Base-by-base conservation (phyloP, 2,113 vertebrate genomes). In the Elephantulus edwardii region DNA sequence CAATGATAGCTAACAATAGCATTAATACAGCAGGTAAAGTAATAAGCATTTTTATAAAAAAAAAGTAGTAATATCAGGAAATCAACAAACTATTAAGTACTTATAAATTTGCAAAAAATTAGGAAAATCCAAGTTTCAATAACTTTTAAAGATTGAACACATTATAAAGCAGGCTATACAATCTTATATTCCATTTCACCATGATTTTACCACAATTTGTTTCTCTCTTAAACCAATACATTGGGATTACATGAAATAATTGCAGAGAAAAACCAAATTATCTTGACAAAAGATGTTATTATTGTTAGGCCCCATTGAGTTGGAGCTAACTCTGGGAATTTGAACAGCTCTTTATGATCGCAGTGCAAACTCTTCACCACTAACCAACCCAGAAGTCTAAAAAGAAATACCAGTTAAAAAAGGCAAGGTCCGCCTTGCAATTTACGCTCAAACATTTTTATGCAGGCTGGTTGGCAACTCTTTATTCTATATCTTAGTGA, bases 161-260 rank as follows among this genome's bases (percentile, higher is more conserved):
- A 83, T 5, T 83, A 88, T 72, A 75, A 92, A 86, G 54, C 48
- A 89, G 84, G 28, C 1, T 75, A 5, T 88, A 38, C 78, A 68
- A 33, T 64, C 44, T 66, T 86, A n/a, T 70, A 79, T 17, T 3
- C 6, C 0, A 42, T 14, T 14, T 88, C 14, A 71, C 35, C 71
- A 60, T 87, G 42, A 60, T 50, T 81, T 88, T 75, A 66, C 79
- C 17, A 54, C 58, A 92, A 82, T 58, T 19, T 74, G 24, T 80
- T 88, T 90, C 26, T 40, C 48, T 91, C 77, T 72, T 64, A 82
- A 62, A 79, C 60, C n/a, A 78, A 16, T 78, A 0, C 28, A 58
- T 89, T 79, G n/a, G 35, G 40, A 6, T 86, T 62, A 14, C 17
- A 62, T 74, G 26, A 90, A 24, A 52, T 89, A 86, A 62, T 62